Evolutionary conservation across 2,888 invertebrate species (phyloP).

Genomic region (Drosophila borealis): DNA sequence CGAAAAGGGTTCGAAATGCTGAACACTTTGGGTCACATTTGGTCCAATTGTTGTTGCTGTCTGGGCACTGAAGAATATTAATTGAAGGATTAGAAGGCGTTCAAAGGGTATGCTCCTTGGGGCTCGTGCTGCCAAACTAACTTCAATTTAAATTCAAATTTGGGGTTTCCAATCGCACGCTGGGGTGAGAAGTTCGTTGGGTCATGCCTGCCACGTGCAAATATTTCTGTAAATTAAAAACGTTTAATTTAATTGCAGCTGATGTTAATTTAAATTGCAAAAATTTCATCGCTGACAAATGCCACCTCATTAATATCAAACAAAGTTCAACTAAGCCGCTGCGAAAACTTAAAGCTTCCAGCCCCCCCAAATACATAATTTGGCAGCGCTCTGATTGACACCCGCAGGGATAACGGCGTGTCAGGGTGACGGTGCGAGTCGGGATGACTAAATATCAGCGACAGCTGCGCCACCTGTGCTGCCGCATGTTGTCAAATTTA

Average conservation of each 20-base stretch:
- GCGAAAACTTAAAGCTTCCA: slow-evolving; percentile 46
- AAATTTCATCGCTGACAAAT: slow-evolving; percentile 67
- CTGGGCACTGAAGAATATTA: slow-evolving; percentile 69
- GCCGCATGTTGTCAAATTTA: slow-evolving; percentile 74
- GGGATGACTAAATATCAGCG: slow-evolving; percentile 35
- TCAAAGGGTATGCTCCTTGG: slow-evolving; percentile 45
- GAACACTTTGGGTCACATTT: slow-evolving; percentile 64
- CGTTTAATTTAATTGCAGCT: slow-evolving; percentile 77
- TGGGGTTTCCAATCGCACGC: slow-evolving; percentile 12
- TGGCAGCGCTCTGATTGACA: slow-evolving; percentile 63
- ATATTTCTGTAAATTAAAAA: slow-evolving; percentile 65
- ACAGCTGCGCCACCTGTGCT: slow-evolving; percentile 67
- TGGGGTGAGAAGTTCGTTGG: background rate
- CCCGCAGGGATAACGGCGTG: background rate
- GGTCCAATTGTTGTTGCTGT: slow-evolving; percentile 41
- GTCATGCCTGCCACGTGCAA: slow-evolving; percentile 60
- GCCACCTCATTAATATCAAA: slow-evolving; percentile 63
- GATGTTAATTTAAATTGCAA: slow-evolving; percentile 73
- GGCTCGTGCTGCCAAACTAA: slow-evolving; percentile 54
- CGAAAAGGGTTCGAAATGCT: slow-evolving; percentile 64
- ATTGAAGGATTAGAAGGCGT: slow-evolving; percentile 76
- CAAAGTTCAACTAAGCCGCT: slow-evolving; percentile 42
- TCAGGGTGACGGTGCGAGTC: background rate
- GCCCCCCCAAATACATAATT: slow-evolving; percentile 59
- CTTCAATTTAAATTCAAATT: slow-evolving; percentile 78